Evolutionary conservation across 2,888 invertebrate genomes (phyloP), one percentile per base, ranked within the genome.

Genomic region (Xanthorhoe spadicearia): DNA sequence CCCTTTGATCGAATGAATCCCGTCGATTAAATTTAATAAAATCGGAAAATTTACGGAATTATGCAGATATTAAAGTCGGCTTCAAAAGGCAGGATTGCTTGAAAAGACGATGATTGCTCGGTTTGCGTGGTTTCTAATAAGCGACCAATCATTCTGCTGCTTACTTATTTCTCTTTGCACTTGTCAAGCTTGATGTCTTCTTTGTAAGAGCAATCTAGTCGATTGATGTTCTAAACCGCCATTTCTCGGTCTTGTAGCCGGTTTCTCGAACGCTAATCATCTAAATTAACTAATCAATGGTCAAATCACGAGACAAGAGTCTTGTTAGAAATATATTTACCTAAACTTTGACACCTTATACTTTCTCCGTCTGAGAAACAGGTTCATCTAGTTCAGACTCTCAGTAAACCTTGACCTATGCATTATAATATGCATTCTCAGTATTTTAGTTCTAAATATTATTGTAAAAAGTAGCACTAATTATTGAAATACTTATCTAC

Each of bases 1-100:
- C 76, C 80, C 89, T 90, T 91, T 91, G 90, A 90, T 87, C 83
- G 83, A 68, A 76, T 73, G 78, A 83, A 83, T 84, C 80, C 79
- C 75, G 76, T 81, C 83, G 77, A 86, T 85, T 86, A 84, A 86
- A 88, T 85, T 87, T 88, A 85, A 83, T 88, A 84, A 83, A 82
- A 80, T 78, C 70, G 71, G 73, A 80, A 80, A 78, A 72, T 83
- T 85, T 84, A 52, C 53, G 55, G 64, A 70, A 69, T 71, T 71
- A 72, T 70, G 68, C 69, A 70, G 68, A 72, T 69, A 72, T 64
- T 68, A 74, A 74, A 74, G 66, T 35, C 54, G 59, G 66, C 61
- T 69, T 72, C 65, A 71, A 74, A 74, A 69, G 68, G 62, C 66
- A 32, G 28, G 64, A 43, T 64, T 61, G 48, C 56, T 64, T 66